These are phyloP conservation scores for Telmatherina bonti DNA, from an alignment of 2,797 vertebrate genomes.

Conservation along the genomic window DNA sequence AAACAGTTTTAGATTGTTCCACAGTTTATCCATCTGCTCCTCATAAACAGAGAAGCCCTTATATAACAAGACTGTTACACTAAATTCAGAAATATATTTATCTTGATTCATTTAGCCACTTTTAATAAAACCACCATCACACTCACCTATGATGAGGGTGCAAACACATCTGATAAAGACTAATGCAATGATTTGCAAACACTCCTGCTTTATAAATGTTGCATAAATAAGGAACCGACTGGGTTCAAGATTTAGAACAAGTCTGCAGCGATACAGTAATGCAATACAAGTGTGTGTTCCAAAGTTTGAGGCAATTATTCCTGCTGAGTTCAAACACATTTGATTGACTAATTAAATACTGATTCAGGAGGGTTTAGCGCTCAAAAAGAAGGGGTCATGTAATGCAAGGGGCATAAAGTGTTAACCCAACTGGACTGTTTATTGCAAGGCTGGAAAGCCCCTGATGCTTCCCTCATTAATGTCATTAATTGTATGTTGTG, in stretches of 20 bases:
- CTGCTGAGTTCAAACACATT: not conserved
- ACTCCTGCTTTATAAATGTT: not conserved
- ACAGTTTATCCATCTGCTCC: slow-evolving; percentile 3
- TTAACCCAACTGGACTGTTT: not conserved
- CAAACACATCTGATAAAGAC: not conserved
- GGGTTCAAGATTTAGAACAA: not conserved
- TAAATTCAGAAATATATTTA: not conserved
- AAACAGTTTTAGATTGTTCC: slow-evolving; percentile 26
- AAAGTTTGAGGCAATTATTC: too few species aligned
- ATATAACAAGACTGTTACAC: not conserved
- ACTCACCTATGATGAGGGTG: not conserved
- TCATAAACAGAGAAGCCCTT: not conserved
- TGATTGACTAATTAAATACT: too few species aligned
- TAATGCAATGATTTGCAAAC: not conserved
- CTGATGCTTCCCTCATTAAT: too few species aligned
- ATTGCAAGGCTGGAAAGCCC: not conserved
- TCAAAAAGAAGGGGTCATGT: not conserved
- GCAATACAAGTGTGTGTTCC: too few species aligned
- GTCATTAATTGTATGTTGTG: not conserved
- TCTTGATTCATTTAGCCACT: not conserved
- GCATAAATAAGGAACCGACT: not conserved
- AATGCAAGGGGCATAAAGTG: not conserved
- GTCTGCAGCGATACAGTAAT: too few species aligned
- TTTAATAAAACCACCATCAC: not conserved
- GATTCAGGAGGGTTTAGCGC: too few species aligned